These are phyloP conservation scores for Eupithecia dodoneata DNA, from an alignment of 2,888 invertebrate genomes.

Conservation along the genomic window DNA sequence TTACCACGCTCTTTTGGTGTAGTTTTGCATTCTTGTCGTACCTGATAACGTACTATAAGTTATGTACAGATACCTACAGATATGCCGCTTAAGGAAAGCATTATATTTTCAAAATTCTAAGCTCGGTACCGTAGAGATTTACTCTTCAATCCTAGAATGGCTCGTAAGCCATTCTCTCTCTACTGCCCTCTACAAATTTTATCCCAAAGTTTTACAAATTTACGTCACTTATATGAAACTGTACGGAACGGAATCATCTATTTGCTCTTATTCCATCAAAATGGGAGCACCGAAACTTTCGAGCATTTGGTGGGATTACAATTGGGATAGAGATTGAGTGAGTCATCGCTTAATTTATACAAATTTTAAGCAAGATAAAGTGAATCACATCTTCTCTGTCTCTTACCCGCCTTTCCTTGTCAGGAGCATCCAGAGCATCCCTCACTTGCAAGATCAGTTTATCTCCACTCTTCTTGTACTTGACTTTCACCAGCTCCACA, in stretches of 20 bases:
- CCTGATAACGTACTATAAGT: slow-evolving; percentile 46
- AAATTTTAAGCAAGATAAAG: not conserved
- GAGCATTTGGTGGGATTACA: not conserved
- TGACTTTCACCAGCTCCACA: slow-evolving; percentile 76
- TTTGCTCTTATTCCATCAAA: not conserved
- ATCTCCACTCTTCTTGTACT: slow-evolving; percentile 76
- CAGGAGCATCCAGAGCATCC: slow-evolving; percentile 79
- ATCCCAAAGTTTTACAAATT: too few relatives aligned
- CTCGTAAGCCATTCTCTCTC: too few relatives aligned
- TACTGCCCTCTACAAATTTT: too few relatives aligned
- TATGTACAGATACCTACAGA: not conserved
- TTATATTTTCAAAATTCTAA: not conserved
- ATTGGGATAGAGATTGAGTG: not conserved
- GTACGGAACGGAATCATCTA: not conserved
- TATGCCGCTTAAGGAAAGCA: not conserved
- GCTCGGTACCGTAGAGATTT: not conserved
- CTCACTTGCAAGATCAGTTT: slow-evolving; percentile 73
- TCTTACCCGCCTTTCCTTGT: slow-evolving; percentile 71
- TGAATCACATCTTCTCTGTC: not conserved
- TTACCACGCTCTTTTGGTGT: slow-evolving; percentile 66
- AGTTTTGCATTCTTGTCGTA: slow-evolving; percentile 64
- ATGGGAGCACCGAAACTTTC: not conserved
- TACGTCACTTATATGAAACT: not conserved
- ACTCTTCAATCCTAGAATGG: not conserved
- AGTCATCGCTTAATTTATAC: not conserved